Conservation (phyloP, 2,113 vertebrate species). For the Cervus canadensis region DNA sequence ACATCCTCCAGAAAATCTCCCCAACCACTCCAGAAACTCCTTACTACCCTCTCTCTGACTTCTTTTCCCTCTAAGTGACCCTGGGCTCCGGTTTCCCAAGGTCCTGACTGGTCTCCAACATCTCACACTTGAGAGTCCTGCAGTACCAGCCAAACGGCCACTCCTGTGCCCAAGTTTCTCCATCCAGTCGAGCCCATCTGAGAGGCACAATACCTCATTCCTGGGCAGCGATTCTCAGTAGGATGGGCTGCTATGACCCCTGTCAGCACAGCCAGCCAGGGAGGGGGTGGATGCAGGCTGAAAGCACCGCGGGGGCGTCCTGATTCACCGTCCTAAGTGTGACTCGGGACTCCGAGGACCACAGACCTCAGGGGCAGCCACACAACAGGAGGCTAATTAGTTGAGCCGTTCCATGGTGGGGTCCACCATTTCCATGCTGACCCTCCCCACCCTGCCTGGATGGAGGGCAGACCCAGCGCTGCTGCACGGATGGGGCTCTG, state of each 20-base stretch:
- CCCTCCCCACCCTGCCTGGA: neutral
- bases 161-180: neutral
- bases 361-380: neutral
- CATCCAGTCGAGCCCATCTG: neutral
- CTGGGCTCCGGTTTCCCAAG: neutral
- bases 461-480: neutral
- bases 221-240: neutral
- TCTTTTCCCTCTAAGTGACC: neutral
- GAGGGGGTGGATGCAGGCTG: accelerated
- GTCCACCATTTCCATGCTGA: neutral
- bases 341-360: neutral
- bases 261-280: neutral
- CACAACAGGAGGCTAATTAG: neutral
- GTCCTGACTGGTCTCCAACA: neutral
- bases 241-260: neutral
- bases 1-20: neutral
- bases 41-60: neutral
- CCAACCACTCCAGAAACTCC: neutral
- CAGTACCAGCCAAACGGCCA: neutral
- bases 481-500: neutral
- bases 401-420: neutral
- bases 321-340: neutral
- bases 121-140: neutral
- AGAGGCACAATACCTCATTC: too few relatives aligned
- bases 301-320: neutral